Base-by-base conservation (phyloP, 1,140 invertebrate species). In the Cydia strobilella region DNA sequence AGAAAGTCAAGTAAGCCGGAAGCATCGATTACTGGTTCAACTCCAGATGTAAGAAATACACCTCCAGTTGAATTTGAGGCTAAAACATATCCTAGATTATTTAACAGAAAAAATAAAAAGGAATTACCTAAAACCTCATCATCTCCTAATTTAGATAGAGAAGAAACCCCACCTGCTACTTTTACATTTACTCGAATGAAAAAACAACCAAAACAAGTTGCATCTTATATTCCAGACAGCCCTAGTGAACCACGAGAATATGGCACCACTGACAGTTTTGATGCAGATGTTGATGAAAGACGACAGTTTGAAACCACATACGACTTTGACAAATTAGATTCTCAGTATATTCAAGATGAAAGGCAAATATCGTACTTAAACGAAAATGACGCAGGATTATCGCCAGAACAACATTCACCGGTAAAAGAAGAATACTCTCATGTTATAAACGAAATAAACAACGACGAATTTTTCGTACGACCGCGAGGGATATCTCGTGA, bases 391-490 rank as follows among this genome's bases (percentile, higher is more conserved):
- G 35, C 79, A 65, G 59, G 73, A 65, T 89, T 80, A 74, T 76
- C 84, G 10, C 80, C 87, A 62, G 80, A 89, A 23, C 54, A 12
- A 59, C 54, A 23, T 74, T 89, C 88, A 85, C 85, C 84, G 79
- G 82, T 85, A 79, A 87, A 88, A 76, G 88, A 90, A 86, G 89
- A 92, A 85, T 89, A 88, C 81, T 90, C 86, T 80, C 89, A 89
- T 84, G 95, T 96, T 0, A 94, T 97, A 76, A 96, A 97, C 89
- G 96, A 97, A 91, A 96, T 97, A 74, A 95, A 97, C 83, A 96
- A 97, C 3, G 97, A 98, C 86, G 96, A 97, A 91, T 97, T 97
- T 91, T 97, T 97, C 86, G 91, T 97, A 63, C 93, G 96, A 73
- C 95, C 96, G 83, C 95, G 95, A 81, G 96, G 96, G 48, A 95